phyloP scores from a whole-genome alignment of 2,888 invertebrate genomes.

The Eudasyphora cyanicolor region DNA sequence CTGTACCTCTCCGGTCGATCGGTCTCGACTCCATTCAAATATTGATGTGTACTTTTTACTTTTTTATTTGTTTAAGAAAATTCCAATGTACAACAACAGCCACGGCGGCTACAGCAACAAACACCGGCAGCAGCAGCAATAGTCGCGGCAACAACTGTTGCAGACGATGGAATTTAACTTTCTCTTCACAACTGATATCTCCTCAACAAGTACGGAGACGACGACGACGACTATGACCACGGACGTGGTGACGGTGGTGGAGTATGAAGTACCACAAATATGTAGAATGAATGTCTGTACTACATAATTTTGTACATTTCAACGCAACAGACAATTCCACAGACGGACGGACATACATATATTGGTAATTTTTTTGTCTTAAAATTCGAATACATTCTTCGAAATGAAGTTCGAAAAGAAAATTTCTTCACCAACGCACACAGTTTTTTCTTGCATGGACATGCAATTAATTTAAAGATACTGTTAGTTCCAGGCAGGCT shows the following conservation, averaged over 20 bases:
- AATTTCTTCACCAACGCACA: background rate
- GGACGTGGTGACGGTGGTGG: background rate
- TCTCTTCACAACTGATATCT: constrained; percentile 73
- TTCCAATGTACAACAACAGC: constrained; percentile 59
- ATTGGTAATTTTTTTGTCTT: constrained; percentile 8
- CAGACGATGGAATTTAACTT: constrained; percentile 75
- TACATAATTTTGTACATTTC: background rate
- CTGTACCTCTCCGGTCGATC: too few species aligned
- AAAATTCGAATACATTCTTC: constrained; percentile 23
- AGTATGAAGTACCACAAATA: background rate
- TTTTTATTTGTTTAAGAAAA: constrained; percentile 61
- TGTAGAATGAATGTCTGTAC: constrained; percentile 16
- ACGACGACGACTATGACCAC: background rate
- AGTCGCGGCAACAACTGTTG: constrained; percentile 50
- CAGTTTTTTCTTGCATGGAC: too few species aligned
- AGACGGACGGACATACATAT: constrained; percentile 32
- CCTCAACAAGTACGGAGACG: constrained; percentile 6
- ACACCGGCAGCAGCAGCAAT: constrained; percentile 30
- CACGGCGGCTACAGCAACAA: constrained; percentile 18
- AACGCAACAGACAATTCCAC: background rate
- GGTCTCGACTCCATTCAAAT: constrained; percentile 53
- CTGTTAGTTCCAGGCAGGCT: too few species aligned
- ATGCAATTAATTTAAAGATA: too few species aligned
- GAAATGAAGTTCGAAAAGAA: constrained; percentile 29
- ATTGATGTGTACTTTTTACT: constrained; percentile 37